Base-by-base conservation (phyloP, 1,140 invertebrate species). In the Lepidostoma basale region DNA sequence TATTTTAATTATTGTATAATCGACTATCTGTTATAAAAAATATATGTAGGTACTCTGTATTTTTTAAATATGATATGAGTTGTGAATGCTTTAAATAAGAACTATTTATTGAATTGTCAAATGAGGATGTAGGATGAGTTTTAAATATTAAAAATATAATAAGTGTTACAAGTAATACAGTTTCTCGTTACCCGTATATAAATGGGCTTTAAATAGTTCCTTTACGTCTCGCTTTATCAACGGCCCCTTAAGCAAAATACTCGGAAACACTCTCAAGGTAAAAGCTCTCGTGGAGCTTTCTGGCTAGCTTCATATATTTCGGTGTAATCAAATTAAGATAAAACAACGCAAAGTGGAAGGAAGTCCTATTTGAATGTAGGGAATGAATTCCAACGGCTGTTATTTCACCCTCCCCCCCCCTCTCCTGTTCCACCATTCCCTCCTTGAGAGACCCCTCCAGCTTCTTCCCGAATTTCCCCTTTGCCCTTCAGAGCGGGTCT, bases 251-350 rank as follows among this genome's bases (percentile, higher is more conserved):
- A 33, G 30, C 5, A 36, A 30, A 56, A 36, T 33, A 56, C 52
- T 56, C 30, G 16, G 6, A 56, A 56, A 56, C 52, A 22, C 52
- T 56, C 28, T 56, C 52, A 56, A 56, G 52, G 52, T 56, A 56
- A 56, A 56, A 56, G 52, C 45, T 23, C 45, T 25, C 10, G 22
- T 23, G 23, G 23, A 49, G 45, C 52, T 56, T 30, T 56, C 52
- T 56, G 52, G 52, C 56, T 22, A 36, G 54, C 33, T 68, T 54
- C 67, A 62, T 62, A 68, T 58, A 68, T 68, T 62, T 58, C 58
- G 44, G 47, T 60, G 67, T 68, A 68, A 68, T 68, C 67, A 69
- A 69, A 69, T 69, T 63, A 64, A 69, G 67, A 69, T 69, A 69
- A 69, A 69, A 69, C 67, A 69, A 69, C 33, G 59, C 59, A 58